Conservation (phyloP, 2,113 vertebrate genomes). For the Cathartes aura region DNA sequence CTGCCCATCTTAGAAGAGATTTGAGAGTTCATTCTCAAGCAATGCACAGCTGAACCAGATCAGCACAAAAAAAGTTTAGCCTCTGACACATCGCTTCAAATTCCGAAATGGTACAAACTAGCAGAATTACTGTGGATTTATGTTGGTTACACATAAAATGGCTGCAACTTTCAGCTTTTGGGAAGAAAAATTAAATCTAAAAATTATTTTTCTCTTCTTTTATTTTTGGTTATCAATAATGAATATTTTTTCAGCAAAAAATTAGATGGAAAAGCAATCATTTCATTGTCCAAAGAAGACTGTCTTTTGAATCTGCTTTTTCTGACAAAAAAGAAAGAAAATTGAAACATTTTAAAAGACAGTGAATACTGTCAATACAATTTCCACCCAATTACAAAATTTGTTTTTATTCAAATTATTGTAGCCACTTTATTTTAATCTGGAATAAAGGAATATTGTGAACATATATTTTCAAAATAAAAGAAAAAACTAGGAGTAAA, state of each 20-base stretch:
- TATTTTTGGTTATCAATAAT: background rate
- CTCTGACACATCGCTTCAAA: background rate
- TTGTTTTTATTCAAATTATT: background rate
- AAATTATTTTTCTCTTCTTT: background rate
- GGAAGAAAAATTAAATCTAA: background rate
- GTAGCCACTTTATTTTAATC: background rate
- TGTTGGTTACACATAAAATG: background rate
- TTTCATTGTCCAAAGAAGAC: background rate
- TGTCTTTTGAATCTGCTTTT: background rate
- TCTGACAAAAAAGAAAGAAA: background rate
- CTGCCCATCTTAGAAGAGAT: background rate
- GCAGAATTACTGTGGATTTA: background rate
- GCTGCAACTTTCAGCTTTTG: background rate
- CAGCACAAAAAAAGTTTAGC: background rate
- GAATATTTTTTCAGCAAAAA: background rate
- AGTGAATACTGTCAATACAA: background rate
- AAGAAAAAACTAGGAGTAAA: background rate
- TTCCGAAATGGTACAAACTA: background rate
- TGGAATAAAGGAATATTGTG: background rate
- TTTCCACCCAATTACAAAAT: background rate
- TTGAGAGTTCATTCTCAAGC: background rate
- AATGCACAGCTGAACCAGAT: background rate
- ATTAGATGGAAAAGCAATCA: background rate
- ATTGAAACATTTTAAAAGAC: background rate
- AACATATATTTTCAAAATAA: background rate